phyloP scores from a whole-genome alignment of 2,797 vertebrate species.

The Mus spretus region DNA sequence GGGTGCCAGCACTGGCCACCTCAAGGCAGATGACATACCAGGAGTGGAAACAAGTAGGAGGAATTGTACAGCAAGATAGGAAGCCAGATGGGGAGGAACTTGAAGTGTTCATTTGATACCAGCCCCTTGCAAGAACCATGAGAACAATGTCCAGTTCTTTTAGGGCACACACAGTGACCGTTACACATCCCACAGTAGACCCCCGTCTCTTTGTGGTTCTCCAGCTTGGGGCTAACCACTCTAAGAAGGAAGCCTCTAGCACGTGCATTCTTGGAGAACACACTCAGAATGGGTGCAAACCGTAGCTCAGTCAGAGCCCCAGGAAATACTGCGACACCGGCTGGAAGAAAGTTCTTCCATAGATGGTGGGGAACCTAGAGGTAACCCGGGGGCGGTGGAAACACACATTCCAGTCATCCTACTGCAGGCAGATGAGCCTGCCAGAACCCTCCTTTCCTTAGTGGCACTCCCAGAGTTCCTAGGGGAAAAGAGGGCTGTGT shows the following conservation, averaged over 20 bases:
- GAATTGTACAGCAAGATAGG: background rate
- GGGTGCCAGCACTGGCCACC: background rate
- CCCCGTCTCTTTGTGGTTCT: background rate
- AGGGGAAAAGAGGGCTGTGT: background rate
- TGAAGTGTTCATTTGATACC: background rate
- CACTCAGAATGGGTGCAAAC: background rate
- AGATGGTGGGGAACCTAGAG: background rate
- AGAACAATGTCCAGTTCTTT: background rate
- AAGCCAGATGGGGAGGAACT: background rate
- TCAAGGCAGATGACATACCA: background rate
- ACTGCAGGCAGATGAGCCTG: background rate
- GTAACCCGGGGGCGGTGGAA: background rate
- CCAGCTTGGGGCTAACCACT: background rate
- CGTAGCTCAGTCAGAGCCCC: background rate
- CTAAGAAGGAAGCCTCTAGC: background rate
- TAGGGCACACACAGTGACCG: background rate
- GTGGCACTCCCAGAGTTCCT: background rate
- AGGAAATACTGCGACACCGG: background rate
- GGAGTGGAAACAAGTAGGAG: background rate
- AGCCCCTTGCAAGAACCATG: background rate
- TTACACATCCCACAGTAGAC: background rate
- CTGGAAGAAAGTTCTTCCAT: constrained; percentile 9
- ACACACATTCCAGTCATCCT: background rate
- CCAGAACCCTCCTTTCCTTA: background rate
- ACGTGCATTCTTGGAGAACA: background rate